These are phyloP conservation scores for Anarsia innoxiella DNA, from an alignment of 2,888 invertebrate genomes.

Conservation along the genomic window DNA sequence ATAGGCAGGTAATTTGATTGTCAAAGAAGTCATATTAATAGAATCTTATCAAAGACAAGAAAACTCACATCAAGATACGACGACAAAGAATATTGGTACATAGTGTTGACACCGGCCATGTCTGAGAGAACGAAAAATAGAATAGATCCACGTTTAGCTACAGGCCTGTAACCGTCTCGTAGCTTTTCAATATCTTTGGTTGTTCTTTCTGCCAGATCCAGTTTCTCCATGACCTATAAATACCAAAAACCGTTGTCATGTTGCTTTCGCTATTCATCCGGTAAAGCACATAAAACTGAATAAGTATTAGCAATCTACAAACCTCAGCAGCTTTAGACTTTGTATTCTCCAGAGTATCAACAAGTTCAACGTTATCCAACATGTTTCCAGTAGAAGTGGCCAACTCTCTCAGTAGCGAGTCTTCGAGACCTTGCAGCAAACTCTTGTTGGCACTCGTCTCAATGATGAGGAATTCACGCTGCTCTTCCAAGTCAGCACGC, in stretches of 20 bases:
- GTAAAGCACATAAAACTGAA: too few species aligned
- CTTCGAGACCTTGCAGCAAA: constrained; percentile 87
- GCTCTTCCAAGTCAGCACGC: constrained; percentile 90
- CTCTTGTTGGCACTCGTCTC: constrained; percentile 92
- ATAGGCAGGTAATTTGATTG: neutral
- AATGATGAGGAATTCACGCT: constrained; percentile 86
- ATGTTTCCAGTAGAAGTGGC: constrained; percentile 93
- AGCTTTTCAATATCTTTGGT: constrained; percentile 87
- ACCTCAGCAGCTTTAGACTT: constrained; percentile 91
- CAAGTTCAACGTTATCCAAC: constrained; percentile 92
- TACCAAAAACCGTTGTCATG: too few species aligned
- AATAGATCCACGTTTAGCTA: constrained; percentile 90
- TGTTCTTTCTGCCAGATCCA: constrained; percentile 84
- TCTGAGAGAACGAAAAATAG: constrained; percentile 93
- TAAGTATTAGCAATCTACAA: too few species aligned
- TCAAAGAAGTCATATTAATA: neutral
- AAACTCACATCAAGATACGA: constrained; percentile 82
- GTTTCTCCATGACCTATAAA: constrained; percentile 79
- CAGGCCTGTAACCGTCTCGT: constrained; percentile 89
- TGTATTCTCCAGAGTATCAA: constrained; percentile 90
- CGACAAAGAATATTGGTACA: constrained; percentile 94
- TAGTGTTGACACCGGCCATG: constrained; percentile 90
- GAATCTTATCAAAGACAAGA: neutral
- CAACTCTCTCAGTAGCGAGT: constrained; percentile 87
- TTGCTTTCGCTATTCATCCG: too few species aligned